These are phyloP conservation scores for Carcinoscorpius rotundicauda DNA, from an alignment of 1,140 invertebrate species.

Conservation along the genomic window DNA sequence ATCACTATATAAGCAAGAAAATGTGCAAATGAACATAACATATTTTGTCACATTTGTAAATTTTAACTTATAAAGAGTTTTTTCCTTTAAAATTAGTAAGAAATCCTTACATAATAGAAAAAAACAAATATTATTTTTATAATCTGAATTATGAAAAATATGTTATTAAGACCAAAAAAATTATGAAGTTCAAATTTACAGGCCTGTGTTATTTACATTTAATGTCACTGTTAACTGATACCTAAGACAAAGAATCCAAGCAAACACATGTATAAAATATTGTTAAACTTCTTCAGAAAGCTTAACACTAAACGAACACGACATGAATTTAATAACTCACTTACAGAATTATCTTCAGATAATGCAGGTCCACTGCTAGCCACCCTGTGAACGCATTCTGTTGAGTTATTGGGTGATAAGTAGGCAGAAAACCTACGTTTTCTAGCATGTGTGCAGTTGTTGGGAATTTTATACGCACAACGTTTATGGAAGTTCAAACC, in stretches of 20 bases:
- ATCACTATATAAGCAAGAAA: no score
- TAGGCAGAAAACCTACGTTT: conserved; percentile 31
- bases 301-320: background rate
- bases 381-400: conserved; percentile 20
- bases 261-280: background rate
- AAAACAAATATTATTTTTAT: no score
- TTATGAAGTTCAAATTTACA: no score
- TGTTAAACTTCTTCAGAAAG: background rate
- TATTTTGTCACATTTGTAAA: no score
- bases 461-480: conserved; percentile 96
- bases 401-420: conserved; percentile 22
- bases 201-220: no score
- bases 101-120: no score
- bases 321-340: background rate
- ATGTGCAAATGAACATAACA: no score
- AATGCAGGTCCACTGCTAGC: conserved; percentile 21
- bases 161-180: no score
- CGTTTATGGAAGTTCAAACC: conserved; percentile 96
- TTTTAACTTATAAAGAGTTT: no score
- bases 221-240: background rate
- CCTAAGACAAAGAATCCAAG: background rate
- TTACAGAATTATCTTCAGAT: conserved; percentile 21
- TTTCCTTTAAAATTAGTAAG: no score
- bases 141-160: no score
- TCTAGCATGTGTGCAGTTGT: conserved; percentile 66